Evolutionary conservation across 1,140 invertebrate genomes (phyloP).

Genomic region (Pseudomyrmex gracilis): DNA sequence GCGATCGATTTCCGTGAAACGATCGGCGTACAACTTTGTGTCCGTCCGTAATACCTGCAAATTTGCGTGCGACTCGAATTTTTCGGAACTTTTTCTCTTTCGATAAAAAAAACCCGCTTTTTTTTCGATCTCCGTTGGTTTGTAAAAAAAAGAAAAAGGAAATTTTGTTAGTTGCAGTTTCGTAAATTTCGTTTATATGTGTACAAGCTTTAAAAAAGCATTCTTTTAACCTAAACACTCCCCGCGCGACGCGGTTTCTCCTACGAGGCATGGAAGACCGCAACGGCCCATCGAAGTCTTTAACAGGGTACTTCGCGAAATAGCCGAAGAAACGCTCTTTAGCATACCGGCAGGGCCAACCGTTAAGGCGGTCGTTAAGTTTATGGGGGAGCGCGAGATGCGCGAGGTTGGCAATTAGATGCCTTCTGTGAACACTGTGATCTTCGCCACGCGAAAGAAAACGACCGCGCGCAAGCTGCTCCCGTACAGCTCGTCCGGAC

Average conservation of each 20-base stretch:
- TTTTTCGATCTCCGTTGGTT: neutral
- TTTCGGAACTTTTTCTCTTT: neutral
- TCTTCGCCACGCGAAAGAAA: constrained; percentile 77
- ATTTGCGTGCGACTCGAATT: constrained; percentile 9
- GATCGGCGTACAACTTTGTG: constrained; percentile 9
- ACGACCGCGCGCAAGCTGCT: constrained; percentile 55
- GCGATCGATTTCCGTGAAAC: constrained; percentile 42
- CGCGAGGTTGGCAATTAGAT: constrained; percentile 78
- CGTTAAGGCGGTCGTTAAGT: constrained; percentile 80
- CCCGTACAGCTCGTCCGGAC: neutral
- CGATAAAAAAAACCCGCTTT: neutral
- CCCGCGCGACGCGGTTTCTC: constrained; percentile 46
- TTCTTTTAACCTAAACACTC: constrained; percentile 27
- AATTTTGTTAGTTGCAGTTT: constrained; percentile 11
- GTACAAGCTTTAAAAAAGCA: constrained; percentile 26
- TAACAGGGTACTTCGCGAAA: constrained; percentile 81
- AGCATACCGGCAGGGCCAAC: constrained; percentile 81
- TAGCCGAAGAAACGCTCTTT: constrained; percentile 78
- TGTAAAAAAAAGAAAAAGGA: too few relatives aligned
- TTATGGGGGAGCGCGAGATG: constrained; percentile 78
- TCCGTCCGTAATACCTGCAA: neutral
- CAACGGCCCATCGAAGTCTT: constrained; percentile 76
- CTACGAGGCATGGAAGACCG: constrained; percentile 60
- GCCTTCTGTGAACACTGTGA: constrained; percentile 79
- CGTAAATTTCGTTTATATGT: constrained; percentile 29